Conservation (phyloP, 2,797 vertebrate species). For the Eulemur mongoz region DNA sequence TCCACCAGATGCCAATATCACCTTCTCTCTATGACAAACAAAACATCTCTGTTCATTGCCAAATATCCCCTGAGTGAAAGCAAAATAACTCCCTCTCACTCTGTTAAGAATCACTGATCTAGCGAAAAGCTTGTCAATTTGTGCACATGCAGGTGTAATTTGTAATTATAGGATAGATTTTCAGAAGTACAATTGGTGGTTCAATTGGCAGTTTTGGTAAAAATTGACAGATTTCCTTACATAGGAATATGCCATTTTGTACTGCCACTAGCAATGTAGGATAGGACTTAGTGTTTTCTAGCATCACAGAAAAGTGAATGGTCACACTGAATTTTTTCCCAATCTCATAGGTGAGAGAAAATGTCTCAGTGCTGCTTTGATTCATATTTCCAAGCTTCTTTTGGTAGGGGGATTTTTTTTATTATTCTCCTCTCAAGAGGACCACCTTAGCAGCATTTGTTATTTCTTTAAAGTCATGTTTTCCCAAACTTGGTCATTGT, state of each 20-base stretch:
- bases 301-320: neutral
- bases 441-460: neutral
- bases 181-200: neutral
- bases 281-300: neutral
- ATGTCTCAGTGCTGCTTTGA: neutral
- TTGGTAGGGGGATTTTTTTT: neutral
- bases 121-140: neutral
- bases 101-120: neutral
- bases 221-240: neutral
- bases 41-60: neutral
- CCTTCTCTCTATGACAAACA: neutral
- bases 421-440: neutral
- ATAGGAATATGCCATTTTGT: neutral
- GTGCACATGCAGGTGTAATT: neutral
- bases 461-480: neutral
- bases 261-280: neutral
- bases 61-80: neutral
- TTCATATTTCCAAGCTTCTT: neutral
- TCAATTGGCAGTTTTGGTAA: constrained; percentile 13
- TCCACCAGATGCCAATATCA: neutral
- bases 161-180: neutral
- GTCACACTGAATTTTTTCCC: neutral
- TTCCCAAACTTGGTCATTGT: neutral
- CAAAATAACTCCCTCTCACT: neutral
- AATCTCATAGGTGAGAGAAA: neutral